A percentile compares a stretch with the other conserved stretches of the same genome.
Evolutionary conservation across 2,888 invertebrate genomes (phyloP).

Genomic region (Lasius platythorax): DNA sequence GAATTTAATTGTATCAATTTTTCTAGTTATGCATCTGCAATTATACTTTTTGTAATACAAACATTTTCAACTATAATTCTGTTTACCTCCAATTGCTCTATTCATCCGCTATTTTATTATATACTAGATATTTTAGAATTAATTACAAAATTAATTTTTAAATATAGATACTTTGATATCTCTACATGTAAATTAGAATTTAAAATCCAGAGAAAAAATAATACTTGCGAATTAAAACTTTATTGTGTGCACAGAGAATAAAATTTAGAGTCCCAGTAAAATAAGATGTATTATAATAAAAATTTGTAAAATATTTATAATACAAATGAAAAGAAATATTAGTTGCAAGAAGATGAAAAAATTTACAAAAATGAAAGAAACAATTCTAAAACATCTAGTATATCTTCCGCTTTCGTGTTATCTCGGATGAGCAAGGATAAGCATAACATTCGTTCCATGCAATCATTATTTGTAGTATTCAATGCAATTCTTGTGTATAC

Average conservation of each 20-base stretch:
- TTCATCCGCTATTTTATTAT: conserved; percentile 25
- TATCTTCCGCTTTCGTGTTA: conserved; percentile 37
- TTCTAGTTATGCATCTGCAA: not conserved
- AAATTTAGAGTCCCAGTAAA: not conserved
- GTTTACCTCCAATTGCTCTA: conserved; percentile 10
- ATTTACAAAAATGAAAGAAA: not conserved
- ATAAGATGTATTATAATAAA: not conserved
- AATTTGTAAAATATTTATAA: not conserved
- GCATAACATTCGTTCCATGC: conserved; percentile 4
- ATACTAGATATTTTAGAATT: conserved; percentile 37
- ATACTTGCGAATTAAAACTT: not conserved
- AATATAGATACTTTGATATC: not conserved
- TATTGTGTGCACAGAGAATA: not conserved
- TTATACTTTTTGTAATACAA: not conserved
- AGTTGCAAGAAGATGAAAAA: not conserved
- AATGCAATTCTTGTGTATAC: not conserved
- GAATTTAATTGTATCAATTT: not conserved
- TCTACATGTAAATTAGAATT: not conserved
- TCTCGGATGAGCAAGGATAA: conserved; percentile 31
- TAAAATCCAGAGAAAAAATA: not conserved
- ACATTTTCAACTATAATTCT: not conserved
- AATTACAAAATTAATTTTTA: not conserved
- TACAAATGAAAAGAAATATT: not conserved
- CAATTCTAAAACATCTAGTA: conserved; percentile 29
- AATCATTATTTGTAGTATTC: not conserved